These are phyloP conservation scores for Steatocranus sp. DNA, from an alignment of 2,797 vertebrate species.

Conservation along the genomic window DNA sequence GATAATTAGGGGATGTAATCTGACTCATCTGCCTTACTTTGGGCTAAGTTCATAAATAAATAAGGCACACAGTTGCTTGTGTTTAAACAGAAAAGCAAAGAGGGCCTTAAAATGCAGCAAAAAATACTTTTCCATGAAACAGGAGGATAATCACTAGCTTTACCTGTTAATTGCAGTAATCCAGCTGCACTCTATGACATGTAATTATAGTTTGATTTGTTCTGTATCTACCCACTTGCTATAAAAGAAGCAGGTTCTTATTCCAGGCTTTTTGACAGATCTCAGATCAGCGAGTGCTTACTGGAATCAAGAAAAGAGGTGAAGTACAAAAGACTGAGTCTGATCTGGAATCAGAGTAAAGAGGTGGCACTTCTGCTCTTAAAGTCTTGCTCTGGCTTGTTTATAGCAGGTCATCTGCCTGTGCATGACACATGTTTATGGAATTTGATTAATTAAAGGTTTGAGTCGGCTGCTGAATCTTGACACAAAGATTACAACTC, in stretches of 20 bases:
- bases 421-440: slow-evolving; percentile 48
- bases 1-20: slow-evolving; percentile 4
- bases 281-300: neutral
- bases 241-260: neutral
- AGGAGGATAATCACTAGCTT: slow-evolving; percentile 46
- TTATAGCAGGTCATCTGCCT: neutral
- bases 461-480: slow-evolving; percentile 23
- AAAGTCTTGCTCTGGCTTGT: slow-evolving; percentile 47
- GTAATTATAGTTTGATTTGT: slow-evolving; percentile 47
- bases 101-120: slow-evolving; percentile 8
- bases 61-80: neutral
- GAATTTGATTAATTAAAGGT: slow-evolving; percentile 73
- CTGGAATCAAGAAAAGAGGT: neutral
- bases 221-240: neutral
- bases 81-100: neutral
- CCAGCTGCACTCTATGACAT: slow-evolving; percentile 36
- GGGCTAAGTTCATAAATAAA: neutral
- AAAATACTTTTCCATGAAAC: slow-evolving; percentile 38
- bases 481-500: slow-evolving; percentile 57
- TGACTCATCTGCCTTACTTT: neutral
- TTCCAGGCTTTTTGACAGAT: neutral
- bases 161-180: slow-evolving; percentile 51
- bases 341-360: slow-evolving; percentile 18
- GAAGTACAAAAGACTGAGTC: neutral
- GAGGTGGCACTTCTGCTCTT: neutral